Evolutionary conservation across 2,888 invertebrate genomes (phyloP).

Genomic region (Netelia inedita): DNA sequence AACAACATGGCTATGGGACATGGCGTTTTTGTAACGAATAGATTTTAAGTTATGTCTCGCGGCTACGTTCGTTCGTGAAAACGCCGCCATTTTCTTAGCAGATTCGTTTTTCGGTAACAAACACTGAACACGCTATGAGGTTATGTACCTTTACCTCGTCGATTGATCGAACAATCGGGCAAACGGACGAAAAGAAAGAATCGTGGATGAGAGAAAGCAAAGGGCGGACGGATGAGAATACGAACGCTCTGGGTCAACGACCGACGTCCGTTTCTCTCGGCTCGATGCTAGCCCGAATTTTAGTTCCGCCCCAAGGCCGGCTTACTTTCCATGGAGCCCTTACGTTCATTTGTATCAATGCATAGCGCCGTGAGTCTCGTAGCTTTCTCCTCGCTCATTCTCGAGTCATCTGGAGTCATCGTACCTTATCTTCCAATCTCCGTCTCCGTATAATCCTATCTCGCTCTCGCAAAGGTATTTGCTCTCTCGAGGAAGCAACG

Average conservation of each 20-base stretch:
- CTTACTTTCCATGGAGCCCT: slow-evolving; percentile 18
- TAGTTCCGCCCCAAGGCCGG: slow-evolving; percentile 61
- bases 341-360: slow-evolving; percentile 24
- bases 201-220: neutral
- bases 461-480: slow-evolving; percentile 3
- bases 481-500: slow-evolving; percentile 19
- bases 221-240: neutral
- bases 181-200: neutral
- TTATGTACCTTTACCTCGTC: neutral
- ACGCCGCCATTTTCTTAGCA: no score
- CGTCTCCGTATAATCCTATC: neutral
- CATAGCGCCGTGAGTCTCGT: slow-evolving; percentile 14
- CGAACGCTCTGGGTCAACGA: slow-evolving; percentile 31
- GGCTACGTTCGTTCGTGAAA: no score
- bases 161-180: neutral
- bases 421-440: slow-evolving; percentile 1
- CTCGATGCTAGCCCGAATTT: slow-evolving; percentile 19
- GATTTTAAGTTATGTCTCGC: no score
- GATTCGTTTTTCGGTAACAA: no score
- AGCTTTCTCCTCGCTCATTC: slow-evolving; percentile 51
- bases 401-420: slow-evolving; percentile 40
- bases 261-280: slow-evolving; percentile 21
- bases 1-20: no score
- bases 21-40: no score
- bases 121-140: neutral